These are phyloP conservation scores for Philhelius pedissequus DNA, from an alignment of 2,888 invertebrate genomes.

Conservation along the genomic window DNA sequence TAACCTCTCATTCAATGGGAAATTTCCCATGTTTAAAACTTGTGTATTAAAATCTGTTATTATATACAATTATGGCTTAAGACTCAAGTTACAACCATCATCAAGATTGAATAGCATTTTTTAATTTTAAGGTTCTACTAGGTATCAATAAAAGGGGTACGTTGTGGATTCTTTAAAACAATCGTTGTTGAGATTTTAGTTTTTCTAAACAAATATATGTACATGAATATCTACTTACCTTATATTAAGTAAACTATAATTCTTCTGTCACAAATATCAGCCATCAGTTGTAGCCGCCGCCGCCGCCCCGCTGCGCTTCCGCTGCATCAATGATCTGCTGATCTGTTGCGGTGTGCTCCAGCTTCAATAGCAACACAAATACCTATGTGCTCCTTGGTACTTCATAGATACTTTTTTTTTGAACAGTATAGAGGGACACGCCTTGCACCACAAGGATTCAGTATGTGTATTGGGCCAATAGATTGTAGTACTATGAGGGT, in stretches of 20 bases:
- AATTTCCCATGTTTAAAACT: neutral
- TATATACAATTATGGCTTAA: constrained; percentile 1
- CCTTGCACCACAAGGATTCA: constrained; percentile 76
- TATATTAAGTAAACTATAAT: constrained; percentile 64
- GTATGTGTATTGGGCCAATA: constrained; percentile 13
- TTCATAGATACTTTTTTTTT: constrained; percentile 37
- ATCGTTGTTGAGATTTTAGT: neutral
- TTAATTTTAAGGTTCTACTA: neutral
- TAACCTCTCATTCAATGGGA: neutral
- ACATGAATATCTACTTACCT: too few relatives aligned
- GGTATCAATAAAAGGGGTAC: neutral
- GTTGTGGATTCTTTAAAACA: neutral
- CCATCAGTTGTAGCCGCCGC: constrained; percentile 49
- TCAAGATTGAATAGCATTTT: neutral
- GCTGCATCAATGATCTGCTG: neutral
- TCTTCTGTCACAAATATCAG: constrained; percentile 67
- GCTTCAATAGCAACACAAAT: neutral
- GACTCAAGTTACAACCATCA: constrained; percentile 9
- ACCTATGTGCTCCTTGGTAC: constrained; percentile 4
- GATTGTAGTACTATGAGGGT: too few relatives aligned
- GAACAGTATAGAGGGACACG: constrained; percentile 70
- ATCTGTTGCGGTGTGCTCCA: constrained; percentile 31
- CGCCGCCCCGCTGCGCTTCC: neutral
- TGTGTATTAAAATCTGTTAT: neutral
- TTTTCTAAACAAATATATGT: too few relatives aligned